Evolutionary conservation across 2,888 invertebrate genomes (phyloP).

Genomic region (Metellina segmentata): DNA sequence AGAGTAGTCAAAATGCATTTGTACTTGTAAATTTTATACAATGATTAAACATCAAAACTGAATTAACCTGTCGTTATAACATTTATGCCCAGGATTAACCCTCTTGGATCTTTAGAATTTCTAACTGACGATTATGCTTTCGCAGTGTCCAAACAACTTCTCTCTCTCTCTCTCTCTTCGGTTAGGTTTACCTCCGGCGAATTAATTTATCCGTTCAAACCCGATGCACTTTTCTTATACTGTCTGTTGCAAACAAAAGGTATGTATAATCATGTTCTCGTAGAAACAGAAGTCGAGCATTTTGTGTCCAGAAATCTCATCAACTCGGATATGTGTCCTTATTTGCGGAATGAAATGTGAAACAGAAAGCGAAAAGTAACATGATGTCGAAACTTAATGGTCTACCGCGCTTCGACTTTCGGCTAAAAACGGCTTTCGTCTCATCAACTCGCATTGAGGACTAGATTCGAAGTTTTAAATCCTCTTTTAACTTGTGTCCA

Average conservation of each 20-base stretch:
- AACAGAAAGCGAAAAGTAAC: constrained; percentile 23
- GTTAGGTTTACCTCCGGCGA: background rate
- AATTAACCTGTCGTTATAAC: background rate
- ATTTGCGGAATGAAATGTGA: background rate
- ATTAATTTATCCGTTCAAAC: background rate
- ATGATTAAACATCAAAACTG: background rate
- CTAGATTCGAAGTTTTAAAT: constrained; percentile 38
- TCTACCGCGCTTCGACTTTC: constrained; percentile 10
- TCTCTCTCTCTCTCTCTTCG: too few species aligned
- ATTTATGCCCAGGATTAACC: constrained; percentile 7
- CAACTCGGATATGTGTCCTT: background rate
- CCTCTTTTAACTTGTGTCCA: constrained; percentile 48
- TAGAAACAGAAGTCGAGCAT: background rate
- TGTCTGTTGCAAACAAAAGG: background rate
- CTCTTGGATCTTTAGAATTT: background rate
- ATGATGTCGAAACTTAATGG: constrained; percentile 16
- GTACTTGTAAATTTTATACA: too few species aligned
- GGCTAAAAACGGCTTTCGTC: constrained; percentile 29
- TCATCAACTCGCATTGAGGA: constrained; percentile 17
- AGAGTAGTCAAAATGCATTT: too few species aligned
- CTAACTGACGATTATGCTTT: background rate
- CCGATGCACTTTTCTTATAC: background rate
- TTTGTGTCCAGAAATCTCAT: background rate
- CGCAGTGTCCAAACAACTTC: background rate
- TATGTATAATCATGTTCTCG: background rate